phyloP scores from a whole-genome alignment of 2,797 vertebrate genomes.

The Myotis myotis region DNA sequence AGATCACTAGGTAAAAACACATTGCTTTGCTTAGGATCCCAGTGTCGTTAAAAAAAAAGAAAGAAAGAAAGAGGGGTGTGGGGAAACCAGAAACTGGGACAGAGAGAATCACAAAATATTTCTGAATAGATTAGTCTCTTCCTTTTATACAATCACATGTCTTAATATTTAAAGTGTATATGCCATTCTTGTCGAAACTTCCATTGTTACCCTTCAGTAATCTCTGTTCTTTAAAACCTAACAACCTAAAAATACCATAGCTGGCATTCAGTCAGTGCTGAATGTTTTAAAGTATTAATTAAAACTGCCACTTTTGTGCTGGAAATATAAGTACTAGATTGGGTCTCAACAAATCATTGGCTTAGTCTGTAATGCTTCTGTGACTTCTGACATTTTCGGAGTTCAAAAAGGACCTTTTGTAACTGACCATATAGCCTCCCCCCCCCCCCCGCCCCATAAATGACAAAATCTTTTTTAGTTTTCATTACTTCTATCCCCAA shows the following conservation, averaged over 20 bases:
- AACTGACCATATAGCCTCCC: not conserved
- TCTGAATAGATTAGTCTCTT: not conserved
- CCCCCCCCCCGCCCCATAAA: not conserved
- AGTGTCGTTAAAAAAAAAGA: not conserved
- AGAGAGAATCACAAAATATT: not conserved
- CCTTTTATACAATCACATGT: not conserved
- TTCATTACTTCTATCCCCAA: constrained; percentile 66
- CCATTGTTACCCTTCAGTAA: constrained; percentile 42
- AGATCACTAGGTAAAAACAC: not conserved
- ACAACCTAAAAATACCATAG: constrained; percentile 42
- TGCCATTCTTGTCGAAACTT: constrained; percentile 38
- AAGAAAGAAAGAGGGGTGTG: not conserved
- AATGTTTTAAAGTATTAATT: constrained; percentile 59
- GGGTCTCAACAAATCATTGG: constrained; percentile 53
- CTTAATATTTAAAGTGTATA: constrained; percentile 50
- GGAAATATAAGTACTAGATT: constrained; percentile 49
- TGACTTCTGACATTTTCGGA: constrained; percentile 50
- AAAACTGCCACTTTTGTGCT: constrained; percentile 37
- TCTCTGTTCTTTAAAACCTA: constrained; percentile 26
- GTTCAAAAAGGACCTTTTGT: constrained; percentile 39
- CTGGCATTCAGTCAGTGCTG: not conserved
- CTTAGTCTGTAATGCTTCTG: constrained; percentile 24
- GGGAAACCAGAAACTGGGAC: not conserved
- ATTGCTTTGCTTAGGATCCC: not conserved
- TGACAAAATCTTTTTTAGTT: constrained; percentile 56